phyloP scores from a whole-genome alignment of 1,140 invertebrate genomes.

The Copidosoma floridanum region DNA sequence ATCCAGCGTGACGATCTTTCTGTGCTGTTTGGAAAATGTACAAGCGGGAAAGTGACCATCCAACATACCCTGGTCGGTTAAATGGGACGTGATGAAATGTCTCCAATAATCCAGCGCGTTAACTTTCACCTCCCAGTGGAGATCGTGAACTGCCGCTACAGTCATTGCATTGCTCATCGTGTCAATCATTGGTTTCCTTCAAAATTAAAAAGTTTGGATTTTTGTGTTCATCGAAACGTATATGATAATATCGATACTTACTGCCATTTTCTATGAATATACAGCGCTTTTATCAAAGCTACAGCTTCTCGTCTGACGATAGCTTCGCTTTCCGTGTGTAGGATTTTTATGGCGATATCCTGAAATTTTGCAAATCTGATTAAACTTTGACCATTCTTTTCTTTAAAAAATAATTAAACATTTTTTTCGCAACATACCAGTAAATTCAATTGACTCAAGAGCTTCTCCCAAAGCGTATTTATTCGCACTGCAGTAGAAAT shows the following conservation, averaged over 20 bases:
- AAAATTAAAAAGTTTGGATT: constrained; percentile 13
- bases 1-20: constrained; percentile 72
- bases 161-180: constrained; percentile 59
- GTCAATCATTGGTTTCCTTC: constrained; percentile 42
- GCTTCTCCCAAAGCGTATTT: constrained; percentile 64
- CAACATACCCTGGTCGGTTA: constrained; percentile 75
- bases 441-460: constrained; percentile 62
- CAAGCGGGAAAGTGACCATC: constrained; percentile 73
- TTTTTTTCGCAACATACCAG: constrained; percentile 61
- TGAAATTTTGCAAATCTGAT: no score
- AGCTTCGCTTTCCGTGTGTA: constrained; percentile 70
- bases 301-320: constrained; percentile 72
- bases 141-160: constrained; percentile 64
- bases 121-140: constrained; percentile 78
- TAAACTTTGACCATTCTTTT: constrained; percentile 29
- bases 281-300: constrained; percentile 65
- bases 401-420: constrained; percentile 59
- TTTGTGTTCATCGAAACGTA: no score
- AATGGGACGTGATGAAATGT: constrained; percentile 62
- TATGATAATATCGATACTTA: constrained; percentile 38
- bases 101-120: constrained; percentile 71
- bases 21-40: constrained; percentile 74
- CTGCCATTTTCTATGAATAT: constrained; percentile 63
- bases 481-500: constrained; percentile 66
- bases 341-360: constrained; percentile 63